Evolutionary conservation across 1,140 invertebrate species (phyloP).

Genomic region (Camponotus floridanus): DNA sequence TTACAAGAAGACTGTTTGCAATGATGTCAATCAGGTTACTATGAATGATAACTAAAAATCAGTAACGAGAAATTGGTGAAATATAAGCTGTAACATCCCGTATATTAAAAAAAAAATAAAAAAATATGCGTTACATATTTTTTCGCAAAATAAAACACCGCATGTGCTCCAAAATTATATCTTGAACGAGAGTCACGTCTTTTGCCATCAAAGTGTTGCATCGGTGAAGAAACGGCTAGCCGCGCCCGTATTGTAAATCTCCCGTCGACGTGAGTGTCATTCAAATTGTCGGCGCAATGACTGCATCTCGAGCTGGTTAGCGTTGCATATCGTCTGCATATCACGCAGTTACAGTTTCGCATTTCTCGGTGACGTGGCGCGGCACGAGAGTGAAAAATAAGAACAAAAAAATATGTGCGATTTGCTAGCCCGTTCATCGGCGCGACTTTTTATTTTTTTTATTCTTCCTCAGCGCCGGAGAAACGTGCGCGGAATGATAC

Average conservation of each 20-base stretch:
- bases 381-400: not conserved
- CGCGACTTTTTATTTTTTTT: constrained; percentile 62
- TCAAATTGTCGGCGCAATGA: constrained; percentile 47
- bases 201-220: constrained; percentile 13
- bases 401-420: constrained; percentile 28
- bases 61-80: not conserved
- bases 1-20: not conserved
- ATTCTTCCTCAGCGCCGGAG: constrained; percentile 13
- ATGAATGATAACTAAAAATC: not conserved
- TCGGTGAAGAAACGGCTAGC: constrained; percentile 29
- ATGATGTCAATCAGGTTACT: not conserved
- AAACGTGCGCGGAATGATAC: constrained; percentile 70
- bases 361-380: constrained; percentile 26
- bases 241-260: constrained; percentile 40
- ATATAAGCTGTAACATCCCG: not conserved
- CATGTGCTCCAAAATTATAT: constrained; percentile 6
- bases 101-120: not conserved
- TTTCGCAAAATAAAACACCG: not conserved
- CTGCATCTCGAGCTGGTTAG: constrained; percentile 49
- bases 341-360: constrained; percentile 30
- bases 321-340: constrained; percentile 50
- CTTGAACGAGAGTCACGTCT: constrained; percentile 8
- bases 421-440: constrained; percentile 64
- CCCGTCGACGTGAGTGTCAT: constrained; percentile 36
- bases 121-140: not conserved